Evolutionary conservation across 35 echinoderm and acorn worm genomes (phyloP), one percentile per base, ranked within the genome.

Genomic region (Heliocidaris erythrogramma): DNA sequence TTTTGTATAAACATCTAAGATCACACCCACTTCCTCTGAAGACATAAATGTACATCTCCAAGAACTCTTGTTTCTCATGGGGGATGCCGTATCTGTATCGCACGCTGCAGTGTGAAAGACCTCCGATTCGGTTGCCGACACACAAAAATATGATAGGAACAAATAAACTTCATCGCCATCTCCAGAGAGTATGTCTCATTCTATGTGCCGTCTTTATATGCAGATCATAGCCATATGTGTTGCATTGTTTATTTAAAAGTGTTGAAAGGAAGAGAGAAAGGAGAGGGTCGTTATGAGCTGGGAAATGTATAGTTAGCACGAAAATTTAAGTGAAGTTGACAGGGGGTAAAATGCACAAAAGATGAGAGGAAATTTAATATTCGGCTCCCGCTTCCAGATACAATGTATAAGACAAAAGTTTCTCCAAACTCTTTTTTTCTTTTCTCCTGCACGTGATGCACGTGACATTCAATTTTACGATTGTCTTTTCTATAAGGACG

Each of bases 161-260:
- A 78, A 27, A 78, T 78, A 78, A 78, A 78, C 65, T 78, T 78
- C 17, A 27, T 78, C 65, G 18, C 65, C 27, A 78, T 78, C 65
- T 78, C 65, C 65, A 78, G 65, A 78, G 65, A 78, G 14, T 78
- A 78, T 78, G 65, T 78, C 65, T 78, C 65, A 78, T 78, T 78
- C 18, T 78, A 78, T 78, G 65, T 78, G 65, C 27, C 65, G 65
- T 78, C 65, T 1, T 78, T 78, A 78, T 5, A 78, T 78, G 65
- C 17, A n/a, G 27, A 78, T 24, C 7, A 78, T 27, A 78, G 65
- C 65, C 65, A 78, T 78, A 78, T 78, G 65, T n/a, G 21, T 5
- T 5, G 65, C 27, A 78, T 78, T 78, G 65, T 78, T 42, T 78
- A 78, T 78, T 21, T 78, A 78, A 27, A 78, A 78, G 27, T 78